These are phyloP conservation scores for Catharus minimus DNA, from an alignment of 2,113 vertebrate genomes.

Conservation along the genomic window DNA sequence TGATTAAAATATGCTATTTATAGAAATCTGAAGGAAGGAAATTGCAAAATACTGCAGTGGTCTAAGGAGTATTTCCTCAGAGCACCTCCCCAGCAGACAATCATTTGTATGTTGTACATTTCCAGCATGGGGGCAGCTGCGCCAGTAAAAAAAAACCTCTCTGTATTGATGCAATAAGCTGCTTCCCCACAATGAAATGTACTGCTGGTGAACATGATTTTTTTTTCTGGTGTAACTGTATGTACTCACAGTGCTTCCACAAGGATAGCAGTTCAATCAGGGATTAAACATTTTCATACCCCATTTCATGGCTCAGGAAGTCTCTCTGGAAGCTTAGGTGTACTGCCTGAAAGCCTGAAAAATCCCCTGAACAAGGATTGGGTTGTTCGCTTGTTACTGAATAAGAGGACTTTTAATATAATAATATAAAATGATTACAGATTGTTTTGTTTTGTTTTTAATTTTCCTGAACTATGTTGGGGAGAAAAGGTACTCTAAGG, in stretches of 20 bases:
- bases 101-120: not conserved
- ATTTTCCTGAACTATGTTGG: not conserved
- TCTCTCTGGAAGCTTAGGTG: not conserved
- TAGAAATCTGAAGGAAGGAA: not conserved
- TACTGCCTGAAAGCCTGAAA: not conserved
- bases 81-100: not conserved
- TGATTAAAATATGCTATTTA: not conserved
- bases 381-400: not conserved
- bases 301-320: slow-evolving; percentile 45
- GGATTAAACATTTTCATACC: slow-evolving; percentile 44
- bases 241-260: slow-evolving; percentile 16
- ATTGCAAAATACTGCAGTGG: not conserved
- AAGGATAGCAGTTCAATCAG: slow-evolving; percentile 23
- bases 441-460: not conserved
- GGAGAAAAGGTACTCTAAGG: not conserved
- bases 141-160: not conserved
- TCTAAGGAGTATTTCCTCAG: not conserved
- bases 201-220: not conserved
- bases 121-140: not conserved
- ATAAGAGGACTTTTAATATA: not conserved
- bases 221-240: slow-evolving; percentile 22
- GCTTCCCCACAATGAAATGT: not conserved
- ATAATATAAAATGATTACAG: not conserved
- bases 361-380: not conserved
- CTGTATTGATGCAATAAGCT: not conserved